A percentile compares a stretch with the other conserved stretches of the same genome.
phyloP scores from a whole-genome alignment of 2,113 vertebrate genomes.

The Megaleporinus macrocephalus region DNA sequence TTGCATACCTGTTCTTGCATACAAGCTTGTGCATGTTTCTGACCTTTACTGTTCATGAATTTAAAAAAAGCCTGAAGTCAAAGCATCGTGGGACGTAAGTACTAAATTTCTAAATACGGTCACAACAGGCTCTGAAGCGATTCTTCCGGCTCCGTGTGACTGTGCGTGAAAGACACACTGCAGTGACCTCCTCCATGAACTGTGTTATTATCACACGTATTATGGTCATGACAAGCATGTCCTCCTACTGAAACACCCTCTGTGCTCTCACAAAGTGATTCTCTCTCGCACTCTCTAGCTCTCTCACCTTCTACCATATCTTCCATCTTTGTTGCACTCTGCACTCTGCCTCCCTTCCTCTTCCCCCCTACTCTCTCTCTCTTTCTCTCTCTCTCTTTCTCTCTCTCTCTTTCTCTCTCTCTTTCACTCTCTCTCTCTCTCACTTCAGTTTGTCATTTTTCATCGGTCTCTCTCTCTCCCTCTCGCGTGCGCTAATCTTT shows the following conservation, averaged over 20 bases:
- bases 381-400: slow-evolving; percentile 10
- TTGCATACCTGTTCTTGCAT: too few relatives aligned
- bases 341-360: not conserved
- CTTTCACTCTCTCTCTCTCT: slow-evolving; percentile 30
- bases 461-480: slow-evolving; percentile 73
- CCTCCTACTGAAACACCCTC: slow-evolving; percentile 40
- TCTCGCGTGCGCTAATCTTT: slow-evolving; percentile 74
- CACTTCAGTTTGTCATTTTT: slow-evolving; percentile 80
- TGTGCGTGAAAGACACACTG: slow-evolving; percentile 12
- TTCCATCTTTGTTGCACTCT: slow-evolving; percentile 32
- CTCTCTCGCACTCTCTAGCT: slow-evolving; percentile 42
- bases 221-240: slow-evolving; percentile 9
- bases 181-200: slow-evolving; percentile 12
- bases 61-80: too few relatives aligned
- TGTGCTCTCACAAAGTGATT: slow-evolving; percentile 50
- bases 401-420: slow-evolving; percentile 12
- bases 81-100: too few relatives aligned
- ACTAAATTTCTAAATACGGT: not conserved
- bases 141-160: not conserved
- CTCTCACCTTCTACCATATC: slow-evolving; percentile 11
- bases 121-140: not conserved
- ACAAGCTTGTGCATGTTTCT: too few relatives aligned
- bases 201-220: slow-evolving; percentile 33
- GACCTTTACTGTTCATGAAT: too few relatives aligned
- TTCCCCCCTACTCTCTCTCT: not conserved